A percentile compares a stretch with the other conserved stretches of the same genome.
phyloP scores from a whole-genome alignment of 1,140 invertebrate genomes.

The Kradibia gibbosae region DNA sequence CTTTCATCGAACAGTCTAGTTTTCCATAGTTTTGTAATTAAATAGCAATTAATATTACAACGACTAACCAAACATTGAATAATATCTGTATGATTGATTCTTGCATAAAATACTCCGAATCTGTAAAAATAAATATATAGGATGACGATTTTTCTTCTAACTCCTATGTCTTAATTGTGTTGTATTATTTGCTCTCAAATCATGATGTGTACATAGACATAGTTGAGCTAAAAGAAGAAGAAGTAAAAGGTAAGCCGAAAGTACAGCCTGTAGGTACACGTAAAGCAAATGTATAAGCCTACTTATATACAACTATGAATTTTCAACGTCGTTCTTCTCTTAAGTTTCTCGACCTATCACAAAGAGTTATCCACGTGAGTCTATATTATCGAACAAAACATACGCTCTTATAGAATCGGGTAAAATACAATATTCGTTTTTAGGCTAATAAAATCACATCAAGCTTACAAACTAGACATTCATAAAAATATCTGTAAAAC shows the following conservation, averaged over 20 bases:
- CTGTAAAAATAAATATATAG: not conserved
- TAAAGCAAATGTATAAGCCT: not conserved
- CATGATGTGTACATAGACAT: slow-evolving; percentile 1
- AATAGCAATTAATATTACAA: too few relatives aligned
- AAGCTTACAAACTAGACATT: too few relatives aligned
- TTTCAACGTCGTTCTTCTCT: too few relatives aligned
- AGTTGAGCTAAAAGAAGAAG: too few relatives aligned
- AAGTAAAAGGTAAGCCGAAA: slow-evolving; percentile 16
- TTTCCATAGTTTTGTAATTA: too few relatives aligned
- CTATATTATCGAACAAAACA: not conserved
- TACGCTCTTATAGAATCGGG: not conserved
- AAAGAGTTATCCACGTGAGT: not conserved
- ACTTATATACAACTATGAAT: too few relatives aligned
- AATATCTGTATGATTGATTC: too few relatives aligned
- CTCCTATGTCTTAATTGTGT: not conserved
- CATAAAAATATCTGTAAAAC: too few relatives aligned
- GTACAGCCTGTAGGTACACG: slow-evolving; percentile 16
- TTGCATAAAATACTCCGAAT: too few relatives aligned
- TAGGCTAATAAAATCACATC: not conserved
- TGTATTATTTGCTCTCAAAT: slow-evolving; percentile 4
- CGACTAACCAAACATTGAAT: too few relatives aligned
- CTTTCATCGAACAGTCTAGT: too few relatives aligned
- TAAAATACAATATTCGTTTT: slow-evolving; percentile 7
- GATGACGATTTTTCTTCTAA: not conserved
- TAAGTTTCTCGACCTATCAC: slow-evolving; percentile 7